Conservation (phyloP, 1,140 invertebrate genomes). For the Hirudo medicinalis region DNA sequence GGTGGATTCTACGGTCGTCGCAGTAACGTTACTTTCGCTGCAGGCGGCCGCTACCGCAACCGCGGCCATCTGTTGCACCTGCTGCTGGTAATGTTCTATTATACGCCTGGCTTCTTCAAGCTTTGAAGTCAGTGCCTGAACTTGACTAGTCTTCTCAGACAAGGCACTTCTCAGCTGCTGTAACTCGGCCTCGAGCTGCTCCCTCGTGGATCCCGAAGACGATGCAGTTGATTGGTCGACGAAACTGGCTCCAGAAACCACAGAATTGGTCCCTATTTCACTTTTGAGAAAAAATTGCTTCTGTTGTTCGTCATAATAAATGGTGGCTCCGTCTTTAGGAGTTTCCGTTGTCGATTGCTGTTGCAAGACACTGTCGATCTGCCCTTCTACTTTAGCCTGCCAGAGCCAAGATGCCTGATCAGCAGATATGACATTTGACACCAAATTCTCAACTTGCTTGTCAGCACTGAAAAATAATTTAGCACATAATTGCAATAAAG, state of each 20-base stretch:
- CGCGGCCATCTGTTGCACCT: not conserved
- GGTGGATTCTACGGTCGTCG: not conserved
- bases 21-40: slow-evolving; percentile 5
- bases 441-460: too few species aligned
- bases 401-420: slow-evolving; percentile 8
- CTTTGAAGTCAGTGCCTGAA: slow-evolving; percentile 21
- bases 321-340: slow-evolving; percentile 1
- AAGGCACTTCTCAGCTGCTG: slow-evolving; percentile 21
- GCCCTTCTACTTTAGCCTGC: slow-evolving; percentile 3
- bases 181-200: slow-evolving; percentile 20
- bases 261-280: not conserved
- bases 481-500: too few species aligned
- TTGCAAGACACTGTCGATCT: slow-evolving; percentile 6
- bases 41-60: not conserved
- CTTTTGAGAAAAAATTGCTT: slow-evolving; percentile 9
- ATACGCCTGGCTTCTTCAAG: slow-evolving; percentile 22
- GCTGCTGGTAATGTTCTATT: slow-evolving; percentile 22
- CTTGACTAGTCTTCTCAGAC: slow-evolving; percentile 23
- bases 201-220: not conserved
- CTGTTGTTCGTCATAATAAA: slow-evolving; percentile 14
- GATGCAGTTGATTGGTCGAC: slow-evolving; percentile 1
- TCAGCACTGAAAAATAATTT: too few species aligned
- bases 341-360: not conserved
- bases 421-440: not conserved
- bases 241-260: not conserved